A percentile compares a stretch with the other conserved stretches of the same genome.
phyloP scores from a whole-genome alignment of 2,888 invertebrate genomes.

The Drosophila lacicola region DNA sequence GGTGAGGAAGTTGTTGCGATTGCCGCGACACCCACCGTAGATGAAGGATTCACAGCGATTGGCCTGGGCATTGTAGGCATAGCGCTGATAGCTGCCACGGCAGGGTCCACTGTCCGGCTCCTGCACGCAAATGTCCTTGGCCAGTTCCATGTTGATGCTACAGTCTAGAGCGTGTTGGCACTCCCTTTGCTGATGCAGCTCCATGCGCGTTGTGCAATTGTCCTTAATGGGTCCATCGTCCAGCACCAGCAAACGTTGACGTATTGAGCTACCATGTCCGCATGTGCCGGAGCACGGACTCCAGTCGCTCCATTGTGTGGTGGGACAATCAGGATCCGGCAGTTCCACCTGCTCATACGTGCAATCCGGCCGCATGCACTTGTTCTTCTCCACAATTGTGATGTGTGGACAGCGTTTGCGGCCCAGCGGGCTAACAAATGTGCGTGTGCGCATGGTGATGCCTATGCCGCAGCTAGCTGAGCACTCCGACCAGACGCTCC shows the following conservation, averaged over 20 bases:
- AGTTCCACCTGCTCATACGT: conserved; percentile 86
- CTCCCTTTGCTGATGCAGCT: conserved; percentile 91
- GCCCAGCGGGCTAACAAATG: conserved; percentile 91
- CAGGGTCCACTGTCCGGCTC: conserved; percentile 93
- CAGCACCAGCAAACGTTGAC: conserved; percentile 90
- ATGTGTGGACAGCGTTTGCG: conserved; percentile 93
- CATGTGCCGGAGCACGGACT: conserved; percentile 96
- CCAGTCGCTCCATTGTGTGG: conserved; percentile 96
- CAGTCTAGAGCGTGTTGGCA: conserved; percentile 90
- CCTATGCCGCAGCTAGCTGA: conserved; percentile 94
- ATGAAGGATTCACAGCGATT: conserved; percentile 93
- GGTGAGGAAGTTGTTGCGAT: conserved; percentile 95
- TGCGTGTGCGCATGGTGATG: conserved; percentile 90
- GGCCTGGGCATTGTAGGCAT: conserved; percentile 91
- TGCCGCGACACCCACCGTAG: conserved; percentile 96
- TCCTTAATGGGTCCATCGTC: conserved; percentile 87
- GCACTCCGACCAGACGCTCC: conserved; percentile 89
- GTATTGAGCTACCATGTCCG: conserved; percentile 90
- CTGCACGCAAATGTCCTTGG: conserved; percentile 94
- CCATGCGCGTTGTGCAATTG: conserved; percentile 89
- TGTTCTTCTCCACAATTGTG: conserved; percentile 91
- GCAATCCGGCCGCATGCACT: conserved; percentile 90
- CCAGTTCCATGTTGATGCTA: conserved; percentile 90
- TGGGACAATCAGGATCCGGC: conserved; percentile 87
- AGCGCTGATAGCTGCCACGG: conserved; percentile 93